A percentile compares a stretch with the other conserved stretches of the same genome.
phyloP scores from a whole-genome alignment of 2,113 vertebrate species.

The Nipponia nippon region DNA sequence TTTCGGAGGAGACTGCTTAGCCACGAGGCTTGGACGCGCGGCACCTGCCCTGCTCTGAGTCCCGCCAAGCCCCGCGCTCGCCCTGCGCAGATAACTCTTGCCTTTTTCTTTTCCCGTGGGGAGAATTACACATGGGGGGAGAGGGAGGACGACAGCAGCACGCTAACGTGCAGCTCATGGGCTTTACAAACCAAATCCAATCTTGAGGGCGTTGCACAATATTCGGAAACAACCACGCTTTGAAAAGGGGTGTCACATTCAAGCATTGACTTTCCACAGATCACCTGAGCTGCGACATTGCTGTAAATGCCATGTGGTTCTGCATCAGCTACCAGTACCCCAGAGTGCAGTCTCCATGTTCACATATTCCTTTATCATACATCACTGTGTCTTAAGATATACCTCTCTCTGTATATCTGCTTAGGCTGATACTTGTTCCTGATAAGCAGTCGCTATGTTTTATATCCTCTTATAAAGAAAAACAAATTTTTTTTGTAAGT shows the following conservation, averaged over 20 bases:
- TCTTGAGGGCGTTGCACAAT: neutral
- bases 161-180: neutral
- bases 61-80: neutral
- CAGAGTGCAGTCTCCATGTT: constrained; percentile 7
- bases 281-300: neutral
- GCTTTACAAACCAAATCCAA: neutral
- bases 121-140: rapidly evolving
- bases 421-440: constrained; percentile 74
- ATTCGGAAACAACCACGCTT: neutral
- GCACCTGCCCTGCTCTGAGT: neutral
- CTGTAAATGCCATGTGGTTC: constrained; percentile 39
- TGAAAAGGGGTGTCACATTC: neutral
- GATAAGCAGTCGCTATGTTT: constrained; percentile 89
- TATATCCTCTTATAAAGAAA: constrained; percentile 82
- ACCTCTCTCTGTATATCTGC: constrained; percentile 71
- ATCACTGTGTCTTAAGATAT: constrained; percentile 69
- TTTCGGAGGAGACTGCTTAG: neutral
- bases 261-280: neutral
- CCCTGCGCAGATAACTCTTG: rapidly evolving
- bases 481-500: constrained; percentile 86
- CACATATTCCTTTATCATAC: constrained; percentile 28
- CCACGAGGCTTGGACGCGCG: rapidly evolving
- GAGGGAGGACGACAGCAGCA: neutral
- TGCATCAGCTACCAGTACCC: neutral
- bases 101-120: neutral